Percentiles rank a stretch among this genome's conserved stretches.
phyloP scores from a whole-genome alignment of 1,140 invertebrate species.

The Daktulosphaira vitifoliae region DNA sequence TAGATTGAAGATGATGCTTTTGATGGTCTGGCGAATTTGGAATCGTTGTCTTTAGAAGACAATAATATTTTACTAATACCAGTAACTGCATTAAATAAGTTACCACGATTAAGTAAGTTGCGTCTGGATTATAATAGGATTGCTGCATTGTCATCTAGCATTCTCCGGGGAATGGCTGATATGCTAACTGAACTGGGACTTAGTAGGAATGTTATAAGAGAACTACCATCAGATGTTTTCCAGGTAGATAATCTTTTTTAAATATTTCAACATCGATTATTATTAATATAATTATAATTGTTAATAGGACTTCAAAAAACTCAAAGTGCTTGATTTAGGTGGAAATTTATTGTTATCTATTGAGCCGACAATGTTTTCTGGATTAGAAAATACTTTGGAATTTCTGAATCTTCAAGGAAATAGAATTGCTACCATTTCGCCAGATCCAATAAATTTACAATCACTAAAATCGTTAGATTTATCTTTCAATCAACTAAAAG shows the following conservation, averaged over 20 bases:
- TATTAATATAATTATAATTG: slow-evolving; percentile 10
- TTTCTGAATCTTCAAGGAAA: slow-evolving; percentile 69
- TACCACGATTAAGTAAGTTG: slow-evolving; percentile 63
- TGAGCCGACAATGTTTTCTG: slow-evolving; percentile 62
- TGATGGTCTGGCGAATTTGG: slow-evolving; percentile 65
- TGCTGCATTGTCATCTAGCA: slow-evolving; percentile 70
- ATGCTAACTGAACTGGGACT: slow-evolving; percentile 57
- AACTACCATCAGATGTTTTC: slow-evolving; percentile 70
- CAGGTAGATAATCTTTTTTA: slow-evolving; percentile 41
- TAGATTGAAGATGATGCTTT: slow-evolving; percentile 79
- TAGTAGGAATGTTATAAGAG: slow-evolving; percentile 75
- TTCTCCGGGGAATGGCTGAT: slow-evolving; percentile 56
- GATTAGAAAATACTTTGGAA: slow-evolving; percentile 61
- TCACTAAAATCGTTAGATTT: slow-evolving; percentile 63
- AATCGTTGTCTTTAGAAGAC: slow-evolving; percentile 71
- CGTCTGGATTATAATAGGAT: slow-evolving; percentile 80
- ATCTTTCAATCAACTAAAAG: slow-evolving; percentile 66
- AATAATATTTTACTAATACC: slow-evolving; percentile 80
- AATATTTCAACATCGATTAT: background rate
- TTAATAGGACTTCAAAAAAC: slow-evolving; percentile 55
- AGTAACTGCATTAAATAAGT: slow-evolving; percentile 60
- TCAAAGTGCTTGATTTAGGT: slow-evolving; percentile 65
- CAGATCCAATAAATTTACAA: slow-evolving; percentile 55
- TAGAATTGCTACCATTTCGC: slow-evolving; percentile 53
- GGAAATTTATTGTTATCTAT: slow-evolving; percentile 67